Evolutionary conservation across 2,113 vertebrate genomes (phyloP), one percentile per base, ranked within the genome.

Genomic region (Oxygymnocypris stewartii): DNA sequence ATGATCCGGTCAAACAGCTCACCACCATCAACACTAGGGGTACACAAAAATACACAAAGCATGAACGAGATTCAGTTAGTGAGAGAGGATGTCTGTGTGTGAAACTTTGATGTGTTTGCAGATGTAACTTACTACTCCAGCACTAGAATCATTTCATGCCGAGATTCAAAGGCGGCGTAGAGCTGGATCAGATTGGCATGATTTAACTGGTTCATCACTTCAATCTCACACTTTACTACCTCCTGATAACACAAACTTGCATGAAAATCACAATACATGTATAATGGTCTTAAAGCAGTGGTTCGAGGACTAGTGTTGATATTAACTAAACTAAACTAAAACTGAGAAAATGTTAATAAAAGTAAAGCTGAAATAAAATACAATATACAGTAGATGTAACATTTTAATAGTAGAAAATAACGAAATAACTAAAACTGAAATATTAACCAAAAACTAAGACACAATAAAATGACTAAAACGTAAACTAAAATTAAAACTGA

Each of bases 1-100:
- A 98, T 97, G 93, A 99, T 99, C 86, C 98, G 95, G 89, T 99
- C 98, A 77, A 99, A 99, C 65, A 99, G 92, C 92, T 99, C 98
- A 16, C 97, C 98, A 16, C 98, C 98, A 37, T 97, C 97, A 90
- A 99, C 97, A 57, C 98, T 99, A 85, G 69, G 37, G 47, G 44
- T 31, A 71, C 63, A 78, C 44, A 57, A 73, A 59, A 44, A 49
- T 14, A 49, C 13, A 49, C 31, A 81, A 74, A 74, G 20, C 37
- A n/a, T 44, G 71, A n/a, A 74, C n/a, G 47, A 23, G 59, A 61
- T 47, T 79, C 31, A 42, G 16, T 63, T 37, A 69, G 44, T 23
- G n/a, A 67, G 42, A 42, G 6, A 54, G 2, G 35, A n/a, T 37
- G 25, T 75, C 63, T 77, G 80, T 40, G 25, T 25, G 20, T 84